Percentiles rank a stretch among this genome's conserved stretches.
Conservation (phyloP, 2,888 invertebrate genomes). For the Lamellibrachia columna region DNA sequence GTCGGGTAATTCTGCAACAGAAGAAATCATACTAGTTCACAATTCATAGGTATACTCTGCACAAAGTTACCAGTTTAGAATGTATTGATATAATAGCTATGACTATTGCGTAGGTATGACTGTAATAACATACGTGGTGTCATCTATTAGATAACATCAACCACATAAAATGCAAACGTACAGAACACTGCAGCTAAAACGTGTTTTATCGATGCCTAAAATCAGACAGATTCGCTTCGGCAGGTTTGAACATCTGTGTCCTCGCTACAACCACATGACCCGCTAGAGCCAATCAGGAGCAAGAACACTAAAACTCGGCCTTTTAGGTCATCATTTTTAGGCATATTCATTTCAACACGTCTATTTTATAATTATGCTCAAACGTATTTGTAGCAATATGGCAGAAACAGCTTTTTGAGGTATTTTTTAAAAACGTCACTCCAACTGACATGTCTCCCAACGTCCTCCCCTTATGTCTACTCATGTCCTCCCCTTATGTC, state of each 20-base stretch:
- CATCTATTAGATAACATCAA: too few relatives aligned
- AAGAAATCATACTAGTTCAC: not conserved
- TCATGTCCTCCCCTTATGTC: too few relatives aligned
- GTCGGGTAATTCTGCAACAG: slow-evolving; percentile 6
- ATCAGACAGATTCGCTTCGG: not conserved
- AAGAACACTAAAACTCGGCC: slow-evolving; percentile 6
- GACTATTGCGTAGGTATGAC: too few relatives aligned
- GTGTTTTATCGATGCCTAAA: not conserved
- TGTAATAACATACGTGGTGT: too few relatives aligned
- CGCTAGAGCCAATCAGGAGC: slow-evolving; percentile 12
- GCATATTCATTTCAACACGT: not conserved
- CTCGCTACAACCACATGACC: slow-evolving; percentile 5
- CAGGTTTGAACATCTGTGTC: slow-evolving; percentile 16
- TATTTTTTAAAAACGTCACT: too few relatives aligned
- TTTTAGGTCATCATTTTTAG: not conserved
- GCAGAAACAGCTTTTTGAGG: too few relatives aligned
- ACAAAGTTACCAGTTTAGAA: too few relatives aligned
- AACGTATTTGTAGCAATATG: not conserved
- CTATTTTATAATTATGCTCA: not conserved
- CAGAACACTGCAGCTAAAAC: not conserved
- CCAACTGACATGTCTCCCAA: too few relatives aligned
- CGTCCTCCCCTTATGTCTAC: too few relatives aligned
- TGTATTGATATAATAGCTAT: too few relatives aligned
- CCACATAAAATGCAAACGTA: too few relatives aligned
- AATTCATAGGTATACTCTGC: too few relatives aligned